Percentiles rank a stretch among this genome's conserved stretches.
Conservation (phyloP, 2,797 vertebrate genomes). For the Hippocampus kuda region DNA sequence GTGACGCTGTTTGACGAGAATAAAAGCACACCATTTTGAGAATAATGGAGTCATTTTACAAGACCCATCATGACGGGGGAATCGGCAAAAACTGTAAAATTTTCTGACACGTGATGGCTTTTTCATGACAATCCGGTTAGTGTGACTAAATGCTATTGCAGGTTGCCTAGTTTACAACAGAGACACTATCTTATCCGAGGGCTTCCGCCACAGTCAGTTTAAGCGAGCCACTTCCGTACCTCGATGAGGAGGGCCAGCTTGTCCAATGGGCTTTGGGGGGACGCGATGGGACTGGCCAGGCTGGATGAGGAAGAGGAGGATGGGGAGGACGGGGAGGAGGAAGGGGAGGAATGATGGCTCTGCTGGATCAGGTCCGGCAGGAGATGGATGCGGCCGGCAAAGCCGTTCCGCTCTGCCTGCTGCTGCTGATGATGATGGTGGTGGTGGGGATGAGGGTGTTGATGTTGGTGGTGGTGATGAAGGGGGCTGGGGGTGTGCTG, state of each 20-base stretch:
- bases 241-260: conserved; percentile 57
- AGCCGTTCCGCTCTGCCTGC: conserved; percentile 91
- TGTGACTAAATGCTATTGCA: not conserved
- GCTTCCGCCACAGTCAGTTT: not conserved
- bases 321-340: conserved; percentile 76
- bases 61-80: not conserved
- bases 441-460: conserved; percentile 59
- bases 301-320: conserved; percentile 74
- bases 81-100: too few relatives aligned
- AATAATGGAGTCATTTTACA: not conserved
- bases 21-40: not conserved
- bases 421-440: conserved; percentile 56
- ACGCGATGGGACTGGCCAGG: conserved; percentile 77
- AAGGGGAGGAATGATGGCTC: conserved; percentile 95
- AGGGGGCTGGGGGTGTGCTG: conserved; percentile 51
- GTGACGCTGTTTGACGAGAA: not conserved
- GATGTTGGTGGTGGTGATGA: conserved; percentile 47
- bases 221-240: conserved; percentile 48
- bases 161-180: not conserved
- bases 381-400: conserved; percentile 92
- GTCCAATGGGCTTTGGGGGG: conserved; percentile 76
- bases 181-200: not conserved
- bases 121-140: not conserved
- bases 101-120: not conserved
- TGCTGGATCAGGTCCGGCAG: conserved; percentile 99